Evolutionary conservation across 2,797 vertebrate species (phyloP).

Genomic region (Lepilemur septentrionalis): DNA sequence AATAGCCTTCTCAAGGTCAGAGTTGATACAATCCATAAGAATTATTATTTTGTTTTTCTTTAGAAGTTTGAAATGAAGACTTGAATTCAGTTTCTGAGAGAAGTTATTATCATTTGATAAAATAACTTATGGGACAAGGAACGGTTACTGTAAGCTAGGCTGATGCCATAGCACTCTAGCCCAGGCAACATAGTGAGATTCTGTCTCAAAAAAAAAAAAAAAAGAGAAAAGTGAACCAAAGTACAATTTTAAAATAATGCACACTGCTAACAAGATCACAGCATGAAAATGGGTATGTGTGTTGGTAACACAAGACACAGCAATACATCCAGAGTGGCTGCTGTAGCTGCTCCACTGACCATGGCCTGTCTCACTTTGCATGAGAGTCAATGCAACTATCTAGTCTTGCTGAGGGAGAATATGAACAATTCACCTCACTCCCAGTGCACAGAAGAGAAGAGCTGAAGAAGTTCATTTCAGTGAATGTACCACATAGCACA

Average conservation of each 20-base stretch:
- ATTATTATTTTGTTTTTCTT: constrained; percentile 45
- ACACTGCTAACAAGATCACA: not conserved
- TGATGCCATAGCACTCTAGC: no score
- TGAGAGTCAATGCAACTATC: not conserved
- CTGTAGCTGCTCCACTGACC: not conserved
- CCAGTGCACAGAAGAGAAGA: not conserved
- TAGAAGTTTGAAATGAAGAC: constrained; percentile 24
- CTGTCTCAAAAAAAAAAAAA: no score
- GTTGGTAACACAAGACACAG: not conserved
- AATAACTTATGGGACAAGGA: constrained; percentile 7
- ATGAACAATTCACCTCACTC: not conserved
- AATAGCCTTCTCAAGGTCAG: constrained; percentile 17
- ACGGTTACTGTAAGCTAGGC: not conserved
- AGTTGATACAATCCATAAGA: constrained; percentile 43
- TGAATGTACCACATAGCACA: not conserved
- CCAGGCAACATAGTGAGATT: no score
- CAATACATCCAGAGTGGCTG: not conserved
- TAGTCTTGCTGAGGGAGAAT: not conserved
- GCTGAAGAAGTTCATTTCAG: not conserved
- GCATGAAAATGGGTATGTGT: not conserved
- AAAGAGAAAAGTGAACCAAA: not conserved
- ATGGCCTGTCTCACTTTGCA: not conserved
- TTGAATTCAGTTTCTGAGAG: not conserved
- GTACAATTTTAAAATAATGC: not conserved
- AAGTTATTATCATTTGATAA: constrained; percentile 28